Conservation (phyloP, 2,113 vertebrate genomes). For the Mobula hypostoma region DNA sequence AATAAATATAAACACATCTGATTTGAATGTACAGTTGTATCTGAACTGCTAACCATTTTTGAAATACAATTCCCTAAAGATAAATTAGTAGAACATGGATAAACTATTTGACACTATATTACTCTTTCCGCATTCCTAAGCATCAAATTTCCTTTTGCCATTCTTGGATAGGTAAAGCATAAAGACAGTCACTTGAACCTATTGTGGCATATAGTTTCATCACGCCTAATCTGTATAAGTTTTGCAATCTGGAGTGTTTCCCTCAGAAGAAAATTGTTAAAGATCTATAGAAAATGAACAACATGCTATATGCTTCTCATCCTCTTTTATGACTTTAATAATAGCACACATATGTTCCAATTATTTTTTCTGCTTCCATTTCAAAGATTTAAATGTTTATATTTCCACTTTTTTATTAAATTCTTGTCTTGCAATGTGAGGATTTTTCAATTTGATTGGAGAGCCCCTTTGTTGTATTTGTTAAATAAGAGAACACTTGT, state of each 20-base stretch:
- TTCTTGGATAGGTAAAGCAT: background rate
- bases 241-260: background rate
- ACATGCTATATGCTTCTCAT: background rate
- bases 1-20: background rate
- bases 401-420: background rate
- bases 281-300: background rate
- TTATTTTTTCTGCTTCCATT: background rate
- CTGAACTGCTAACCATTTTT: background rate
- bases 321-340: background rate
- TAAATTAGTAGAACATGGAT: background rate
- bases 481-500: background rate
- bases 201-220: background rate
- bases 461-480: background rate
- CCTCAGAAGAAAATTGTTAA: background rate
- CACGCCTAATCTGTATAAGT: background rate
- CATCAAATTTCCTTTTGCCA: background rate
- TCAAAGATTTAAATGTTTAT: background rate
- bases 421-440: background rate
- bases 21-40: background rate
- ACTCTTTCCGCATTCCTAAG: background rate
- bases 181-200: background rate
- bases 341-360: background rate
- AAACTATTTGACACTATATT: background rate
- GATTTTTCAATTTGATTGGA: background rate
- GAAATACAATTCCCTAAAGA: background rate